Evolutionary conservation across 2,888 invertebrate genomes (phyloP).

Genomic region (Clistopyga incitator): DNA sequence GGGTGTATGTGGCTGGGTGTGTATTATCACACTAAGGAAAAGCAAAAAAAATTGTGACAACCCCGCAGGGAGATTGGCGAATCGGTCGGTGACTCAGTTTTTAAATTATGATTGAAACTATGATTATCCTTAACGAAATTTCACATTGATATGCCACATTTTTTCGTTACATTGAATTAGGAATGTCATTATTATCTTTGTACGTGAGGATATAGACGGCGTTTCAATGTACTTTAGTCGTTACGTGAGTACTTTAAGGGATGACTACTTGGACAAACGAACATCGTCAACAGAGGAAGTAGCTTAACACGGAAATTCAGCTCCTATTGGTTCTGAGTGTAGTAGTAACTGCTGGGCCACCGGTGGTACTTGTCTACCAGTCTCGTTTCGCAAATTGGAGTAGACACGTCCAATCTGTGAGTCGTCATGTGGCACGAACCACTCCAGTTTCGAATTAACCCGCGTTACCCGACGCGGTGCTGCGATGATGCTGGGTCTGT

Average conservation of each 20-base stretch:
- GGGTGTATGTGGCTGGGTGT: no score
- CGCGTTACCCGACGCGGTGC: constrained; percentile 24
- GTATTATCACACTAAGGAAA: no score
- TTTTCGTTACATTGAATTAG: not conserved
- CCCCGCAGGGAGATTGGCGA: no score
- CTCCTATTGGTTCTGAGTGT: not conserved
- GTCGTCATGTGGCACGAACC: constrained; percentile 41
- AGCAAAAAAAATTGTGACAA: no score
- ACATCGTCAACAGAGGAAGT: not conserved
- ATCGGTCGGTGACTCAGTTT: no score
- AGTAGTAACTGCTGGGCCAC: not conserved
- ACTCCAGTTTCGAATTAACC: constrained; percentile 46
- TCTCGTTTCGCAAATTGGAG: constrained; percentile 53
- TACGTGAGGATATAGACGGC: no score
- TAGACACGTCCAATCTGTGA: constrained; percentile 46
- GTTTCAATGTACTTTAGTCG: not conserved
- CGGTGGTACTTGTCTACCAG: constrained; percentile 20
- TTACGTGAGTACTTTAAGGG: not conserved
- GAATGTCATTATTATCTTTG: not conserved
- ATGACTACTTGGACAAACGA: not conserved
- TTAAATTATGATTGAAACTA: no score
- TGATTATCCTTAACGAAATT: not conserved
- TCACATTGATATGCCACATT: not conserved
- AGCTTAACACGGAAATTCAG: not conserved
- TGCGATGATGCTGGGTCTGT: constrained; percentile 29